Base-by-base conservation (phyloP, 1,140 invertebrate genomes). In the Drosophila sp. region DNA sequence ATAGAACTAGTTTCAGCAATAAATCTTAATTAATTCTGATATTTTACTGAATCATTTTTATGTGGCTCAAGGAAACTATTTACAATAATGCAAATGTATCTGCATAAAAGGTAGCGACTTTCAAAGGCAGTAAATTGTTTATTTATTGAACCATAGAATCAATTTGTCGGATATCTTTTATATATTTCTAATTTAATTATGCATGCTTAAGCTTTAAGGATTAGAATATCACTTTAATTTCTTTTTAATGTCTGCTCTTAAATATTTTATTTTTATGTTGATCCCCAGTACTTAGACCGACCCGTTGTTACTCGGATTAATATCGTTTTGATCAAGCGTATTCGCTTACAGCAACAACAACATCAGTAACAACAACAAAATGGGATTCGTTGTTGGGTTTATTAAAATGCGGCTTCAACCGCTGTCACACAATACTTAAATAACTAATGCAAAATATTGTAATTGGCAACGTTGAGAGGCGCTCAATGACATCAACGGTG, bases 401-500 rank as follows among this genome's bases (percentile, higher is more conserved):
- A 83, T 84, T 84, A 62, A 83, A 80, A 84, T 84, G 80, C 80
- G 80, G 80, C 80, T 79, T 84, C 51, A 65, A 76, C 58, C 62
- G 50, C 48, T 38, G 80, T 76, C 80, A 73, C 80, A 84, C 63
- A 80, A 66, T 84, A 69, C 81, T 84, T 84, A 84, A 84, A 84
- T 84, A 84, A 80, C 81, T 86, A 86, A 84, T 64, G 77, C 73
- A 84, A 84, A 84, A 84, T 77, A 56, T 76, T 78, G 62, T n/a
- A n/a, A n/a, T n/a, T n/a, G n/a, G n/a, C 63, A 51, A 34, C 57
- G 77, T 48, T 65, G 61, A 50, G 45, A 27, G 46, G 25, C 29
- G 63, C 38, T 65, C 71, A 77, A 73, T 66, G 75, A 65, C 74
- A 83, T 79, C 66, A 80, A 63, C 76, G 80, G 81, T 84, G 80